Conservation (phyloP, 2,797 vertebrate genomes). For the Hydrophis major region DNA sequence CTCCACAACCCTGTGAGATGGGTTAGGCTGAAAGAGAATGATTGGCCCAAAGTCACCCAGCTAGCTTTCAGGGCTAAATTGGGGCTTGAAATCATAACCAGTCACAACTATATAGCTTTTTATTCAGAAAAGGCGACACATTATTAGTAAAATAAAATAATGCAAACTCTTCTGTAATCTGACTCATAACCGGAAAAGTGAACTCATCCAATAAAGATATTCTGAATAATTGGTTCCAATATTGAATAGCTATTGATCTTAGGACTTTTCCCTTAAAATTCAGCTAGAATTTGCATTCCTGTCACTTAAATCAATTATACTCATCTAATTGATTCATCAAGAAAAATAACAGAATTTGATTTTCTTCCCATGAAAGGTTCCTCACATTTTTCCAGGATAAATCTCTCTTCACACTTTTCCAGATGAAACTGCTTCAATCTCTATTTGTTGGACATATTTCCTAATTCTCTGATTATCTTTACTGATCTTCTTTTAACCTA, state of each 20-base stretch:
- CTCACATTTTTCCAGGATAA: neutral
- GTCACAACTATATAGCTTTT: neutral
- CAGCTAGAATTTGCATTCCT: neutral
- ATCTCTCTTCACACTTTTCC: neutral
- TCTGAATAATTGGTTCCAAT: neutral
- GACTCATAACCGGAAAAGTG: neutral
- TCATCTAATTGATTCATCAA: neutral
- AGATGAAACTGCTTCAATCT: neutral
- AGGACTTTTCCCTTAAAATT: neutral
- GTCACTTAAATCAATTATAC: neutral
- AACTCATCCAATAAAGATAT: neutral
- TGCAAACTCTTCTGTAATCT: neutral
- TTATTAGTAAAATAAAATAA: neutral
- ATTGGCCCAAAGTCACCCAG: too few relatives aligned
- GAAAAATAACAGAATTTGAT: neutral
- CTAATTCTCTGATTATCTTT: neutral
- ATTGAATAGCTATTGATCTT: neutral
- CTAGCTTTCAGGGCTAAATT: neutral
- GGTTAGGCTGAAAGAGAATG: too few relatives aligned
- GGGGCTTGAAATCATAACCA: neutral
- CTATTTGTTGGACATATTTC: neutral
- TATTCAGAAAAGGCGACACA: neutral
- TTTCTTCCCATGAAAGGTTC: neutral
- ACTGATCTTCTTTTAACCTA: neutral
- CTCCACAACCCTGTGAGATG: too few relatives aligned